phyloP scores from a whole-genome alignment of 2,797 vertebrate species.

The Brotogeris chrysoptera region DNA sequence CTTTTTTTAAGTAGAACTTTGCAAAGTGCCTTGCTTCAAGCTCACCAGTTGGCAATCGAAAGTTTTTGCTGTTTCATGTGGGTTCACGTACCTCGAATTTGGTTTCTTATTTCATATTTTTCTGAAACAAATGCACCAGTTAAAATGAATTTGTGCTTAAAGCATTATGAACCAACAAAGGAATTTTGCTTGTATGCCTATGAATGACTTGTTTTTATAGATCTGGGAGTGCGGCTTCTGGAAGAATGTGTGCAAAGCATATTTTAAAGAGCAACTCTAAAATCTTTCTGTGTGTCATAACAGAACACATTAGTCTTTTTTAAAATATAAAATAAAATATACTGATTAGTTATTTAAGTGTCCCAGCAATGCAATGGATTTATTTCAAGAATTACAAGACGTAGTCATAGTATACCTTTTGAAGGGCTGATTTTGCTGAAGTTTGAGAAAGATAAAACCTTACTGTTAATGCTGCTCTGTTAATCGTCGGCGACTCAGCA shows the following conservation, averaged over 20 bases:
- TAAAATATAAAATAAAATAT: background rate
- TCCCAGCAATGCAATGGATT: background rate
- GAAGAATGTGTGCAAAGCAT: background rate
- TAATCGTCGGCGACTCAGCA: rapidly evolving
- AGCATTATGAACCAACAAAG: background rate
- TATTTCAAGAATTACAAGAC: background rate
- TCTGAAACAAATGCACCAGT: background rate
- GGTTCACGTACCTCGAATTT: background rate
- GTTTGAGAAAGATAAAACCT: background rate
- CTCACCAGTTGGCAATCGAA: background rate
- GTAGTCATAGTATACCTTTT: background rate
- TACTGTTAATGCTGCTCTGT: background rate
- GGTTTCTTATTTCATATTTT: background rate
- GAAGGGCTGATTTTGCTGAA: background rate
- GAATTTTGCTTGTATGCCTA: background rate
- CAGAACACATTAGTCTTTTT: background rate
- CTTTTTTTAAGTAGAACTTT: background rate
- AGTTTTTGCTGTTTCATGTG: background rate
- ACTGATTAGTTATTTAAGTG: background rate
- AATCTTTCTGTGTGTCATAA: background rate
- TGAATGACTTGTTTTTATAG: background rate
- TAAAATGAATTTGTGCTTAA: background rate
- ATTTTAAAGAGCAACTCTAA: background rate
- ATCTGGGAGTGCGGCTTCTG: background rate
- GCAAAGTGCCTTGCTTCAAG: background rate